Evolutionary conservation across 2,888 invertebrate species (phyloP).

Genomic region (Uropetala carovei): DNA sequence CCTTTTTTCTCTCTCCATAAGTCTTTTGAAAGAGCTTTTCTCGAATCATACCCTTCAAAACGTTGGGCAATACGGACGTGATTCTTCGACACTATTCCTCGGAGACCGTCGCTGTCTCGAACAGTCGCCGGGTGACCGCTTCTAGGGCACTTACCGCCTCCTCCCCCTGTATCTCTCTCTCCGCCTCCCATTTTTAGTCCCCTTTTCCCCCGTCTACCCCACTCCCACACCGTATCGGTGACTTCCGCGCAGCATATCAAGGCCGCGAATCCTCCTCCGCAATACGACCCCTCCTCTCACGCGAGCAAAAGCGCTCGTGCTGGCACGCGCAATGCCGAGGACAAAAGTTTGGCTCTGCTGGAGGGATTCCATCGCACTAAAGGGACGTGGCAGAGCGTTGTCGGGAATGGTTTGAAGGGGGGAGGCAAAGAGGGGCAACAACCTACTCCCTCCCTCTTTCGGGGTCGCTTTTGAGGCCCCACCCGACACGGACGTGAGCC

Average conservation of each 20-base stretch:
- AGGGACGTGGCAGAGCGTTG: neutral
- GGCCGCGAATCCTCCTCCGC: constrained; percentile 5
- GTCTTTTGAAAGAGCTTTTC: neutral
- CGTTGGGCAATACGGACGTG: neutral
- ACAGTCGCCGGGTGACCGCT: constrained; percentile 20
- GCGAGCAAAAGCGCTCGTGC: constrained; percentile 1
- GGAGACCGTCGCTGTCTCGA: neutral
- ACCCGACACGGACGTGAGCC: constrained; percentile 4
- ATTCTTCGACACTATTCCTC: neutral
- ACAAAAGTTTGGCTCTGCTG: constrained; percentile 6
- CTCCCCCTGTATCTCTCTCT: neutral
- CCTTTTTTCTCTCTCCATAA: neutral
- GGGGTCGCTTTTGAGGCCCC: neutral
- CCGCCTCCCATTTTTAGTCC: neutral
- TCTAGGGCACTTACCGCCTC: neutral
- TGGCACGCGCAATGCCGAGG: neutral
- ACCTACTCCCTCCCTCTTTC: neutral
- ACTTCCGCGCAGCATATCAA: neutral
- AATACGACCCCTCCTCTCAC: neutral
- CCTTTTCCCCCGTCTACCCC: neutral
- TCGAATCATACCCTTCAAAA: neutral
- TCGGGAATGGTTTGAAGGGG: neutral
- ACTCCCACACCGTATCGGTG: neutral
- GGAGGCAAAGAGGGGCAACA: neutral
- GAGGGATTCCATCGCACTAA: neutral